Conservation (phyloP, 2,888 invertebrate species). For the Phyllotreta cruciferae region DNA sequence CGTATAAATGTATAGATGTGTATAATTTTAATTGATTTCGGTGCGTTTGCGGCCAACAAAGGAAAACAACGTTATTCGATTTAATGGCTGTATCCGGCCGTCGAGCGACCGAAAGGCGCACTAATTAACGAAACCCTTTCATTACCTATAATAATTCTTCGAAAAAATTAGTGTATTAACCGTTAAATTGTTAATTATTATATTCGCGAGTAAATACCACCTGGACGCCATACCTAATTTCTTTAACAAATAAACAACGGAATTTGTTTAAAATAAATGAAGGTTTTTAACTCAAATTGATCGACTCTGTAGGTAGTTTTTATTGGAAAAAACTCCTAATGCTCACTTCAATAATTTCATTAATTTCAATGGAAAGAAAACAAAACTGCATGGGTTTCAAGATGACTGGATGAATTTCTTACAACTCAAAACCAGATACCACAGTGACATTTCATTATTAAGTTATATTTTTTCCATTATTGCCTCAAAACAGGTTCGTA, state of each 20-base stretch:
- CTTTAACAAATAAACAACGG: not conserved
- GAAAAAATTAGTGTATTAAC: too few relatives aligned
- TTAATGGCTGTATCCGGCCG: not conserved
- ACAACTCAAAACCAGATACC: slow-evolving; percentile 12
- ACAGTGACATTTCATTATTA: slow-evolving; percentile 30
- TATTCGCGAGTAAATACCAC: too few relatives aligned
- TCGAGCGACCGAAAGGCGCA: too few relatives aligned
- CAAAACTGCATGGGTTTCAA: slow-evolving; percentile 25
- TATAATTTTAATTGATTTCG: slow-evolving; percentile 15
- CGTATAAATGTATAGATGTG: not conserved
- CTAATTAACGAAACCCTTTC: too few relatives aligned
- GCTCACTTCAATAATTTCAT: slow-evolving; percentile 22
- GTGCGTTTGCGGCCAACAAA: slow-evolving; percentile 3
- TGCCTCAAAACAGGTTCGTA: not conserved
- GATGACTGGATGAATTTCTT: slow-evolving; percentile 26
- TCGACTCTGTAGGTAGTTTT: slow-evolving; percentile 26
- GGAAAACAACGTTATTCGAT: slow-evolving; percentile 2
- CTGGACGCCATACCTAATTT: not conserved
- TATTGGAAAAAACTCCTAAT: slow-evolving; percentile 10
- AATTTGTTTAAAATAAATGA: slow-evolving; percentile 1
- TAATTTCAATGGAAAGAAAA: slow-evolving; percentile 14
- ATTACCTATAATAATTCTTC: too few relatives aligned
- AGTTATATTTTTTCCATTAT: slow-evolving; percentile 30
- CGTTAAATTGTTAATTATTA: too few relatives aligned
- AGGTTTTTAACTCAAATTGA: not conserved